Percentiles rank a stretch among this genome's conserved stretches.
These are phyloP conservation scores for Eclectus roratus DNA, from an alignment of 2,113 vertebrate species.

Conservation along the genomic window DNA sequence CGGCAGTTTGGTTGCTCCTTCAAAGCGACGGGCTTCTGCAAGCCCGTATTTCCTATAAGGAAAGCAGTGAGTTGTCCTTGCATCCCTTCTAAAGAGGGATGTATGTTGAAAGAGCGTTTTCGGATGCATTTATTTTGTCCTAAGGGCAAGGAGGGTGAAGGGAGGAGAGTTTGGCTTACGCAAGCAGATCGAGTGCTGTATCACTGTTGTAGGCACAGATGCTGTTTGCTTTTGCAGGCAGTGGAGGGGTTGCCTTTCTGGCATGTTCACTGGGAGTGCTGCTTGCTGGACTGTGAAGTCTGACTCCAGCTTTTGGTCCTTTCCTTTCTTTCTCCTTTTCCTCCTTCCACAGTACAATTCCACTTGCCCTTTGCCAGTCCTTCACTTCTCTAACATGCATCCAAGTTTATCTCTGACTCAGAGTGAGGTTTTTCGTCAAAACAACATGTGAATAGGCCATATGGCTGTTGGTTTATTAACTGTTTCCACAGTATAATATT, in stretches of 20 bases:
- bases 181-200: background rate
- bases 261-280: background rate
- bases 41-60: accelerated
- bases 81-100: background rate
- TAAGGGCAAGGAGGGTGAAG: slow-evolving; percentile 15
- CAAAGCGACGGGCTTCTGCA: background rate
- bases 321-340: background rate
- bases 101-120: background rate
- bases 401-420: background rate
- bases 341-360: background rate
- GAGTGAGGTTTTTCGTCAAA: background rate
- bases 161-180: slow-evolving; percentile 17
- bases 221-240: background rate
- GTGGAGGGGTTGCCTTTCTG: background rate
- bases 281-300: background rate
- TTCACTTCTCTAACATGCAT: background rate
- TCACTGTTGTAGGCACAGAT: background rate
- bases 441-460: background rate
- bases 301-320: background rate
- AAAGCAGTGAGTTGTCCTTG: background rate
- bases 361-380: background rate
- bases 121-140: background rate
- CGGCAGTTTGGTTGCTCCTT: background rate
- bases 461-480: background rate
- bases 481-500: background rate